A percentile compares a stretch with the other conserved stretches of the same genome.
Conservation (phyloP, 2,797 vertebrate species). For the Poecilia gillii region DNA sequence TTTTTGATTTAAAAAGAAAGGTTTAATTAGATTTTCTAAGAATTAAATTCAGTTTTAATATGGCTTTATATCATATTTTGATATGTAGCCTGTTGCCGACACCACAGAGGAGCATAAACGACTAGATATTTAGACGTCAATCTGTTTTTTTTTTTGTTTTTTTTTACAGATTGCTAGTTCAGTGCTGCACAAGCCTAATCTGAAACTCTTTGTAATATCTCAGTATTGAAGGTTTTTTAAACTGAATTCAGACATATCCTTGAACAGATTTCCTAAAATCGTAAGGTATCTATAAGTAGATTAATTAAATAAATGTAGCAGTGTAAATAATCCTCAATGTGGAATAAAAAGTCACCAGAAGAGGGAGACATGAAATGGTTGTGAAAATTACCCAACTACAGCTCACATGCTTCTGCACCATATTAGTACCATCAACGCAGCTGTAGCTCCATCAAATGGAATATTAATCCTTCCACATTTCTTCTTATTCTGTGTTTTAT, state of each 20-base stretch:
- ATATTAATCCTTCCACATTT: constrained; percentile 25
- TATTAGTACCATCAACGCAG: constrained; percentile 53
- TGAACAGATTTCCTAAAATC: neutral
- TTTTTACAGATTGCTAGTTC: too few relatives aligned
- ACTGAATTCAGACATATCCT: constrained; percentile 3
- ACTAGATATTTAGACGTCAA: too few relatives aligned
- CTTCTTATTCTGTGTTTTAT: constrained; percentile 55
- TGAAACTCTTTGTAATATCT: neutral
- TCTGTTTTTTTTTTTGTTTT: too few relatives aligned
- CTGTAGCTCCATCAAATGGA: neutral
- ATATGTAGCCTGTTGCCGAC: too few relatives aligned
- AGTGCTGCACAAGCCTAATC: neutral
- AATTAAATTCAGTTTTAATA: neutral
- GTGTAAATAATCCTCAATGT: constrained; percentile 36
- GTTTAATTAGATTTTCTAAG: neutral
- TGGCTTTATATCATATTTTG: neutral
- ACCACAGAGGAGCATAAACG: too few relatives aligned
- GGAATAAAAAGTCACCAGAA: constrained; percentile 48
- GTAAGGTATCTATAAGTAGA: neutral
- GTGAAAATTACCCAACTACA: constrained; percentile 15
- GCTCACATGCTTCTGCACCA: neutral
- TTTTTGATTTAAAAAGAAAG: neutral
- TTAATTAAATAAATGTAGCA: constrained; percentile 15
- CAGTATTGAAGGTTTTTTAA: neutral
- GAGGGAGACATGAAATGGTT: constrained; percentile 61